Conservation (phyloP, 2,797 vertebrate genomes). For the Hafferia zeledoni region DNA sequence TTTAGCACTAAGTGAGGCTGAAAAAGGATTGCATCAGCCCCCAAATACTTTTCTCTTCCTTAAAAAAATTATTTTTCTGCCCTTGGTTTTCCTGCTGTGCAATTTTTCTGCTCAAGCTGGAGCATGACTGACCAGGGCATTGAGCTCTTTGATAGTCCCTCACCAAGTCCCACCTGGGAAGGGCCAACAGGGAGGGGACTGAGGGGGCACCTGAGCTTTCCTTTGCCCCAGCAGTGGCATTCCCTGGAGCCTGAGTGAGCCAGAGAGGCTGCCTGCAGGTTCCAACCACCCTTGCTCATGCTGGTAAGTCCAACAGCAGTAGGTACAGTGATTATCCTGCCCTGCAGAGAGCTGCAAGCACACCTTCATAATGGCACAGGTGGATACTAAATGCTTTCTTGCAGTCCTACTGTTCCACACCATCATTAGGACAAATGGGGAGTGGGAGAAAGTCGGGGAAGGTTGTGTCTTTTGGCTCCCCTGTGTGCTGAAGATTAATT, state of each 20-base stretch:
- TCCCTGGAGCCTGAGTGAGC: background rate
- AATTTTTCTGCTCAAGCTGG: background rate
- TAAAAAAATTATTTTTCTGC: background rate
- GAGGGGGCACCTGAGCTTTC: background rate
- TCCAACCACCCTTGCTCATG: background rate
- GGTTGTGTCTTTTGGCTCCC: background rate
- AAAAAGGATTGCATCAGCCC: background rate
- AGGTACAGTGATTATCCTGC: background rate
- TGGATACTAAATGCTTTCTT: background rate
- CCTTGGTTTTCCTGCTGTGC: background rate
- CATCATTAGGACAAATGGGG: background rate
- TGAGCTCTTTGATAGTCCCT: background rate
- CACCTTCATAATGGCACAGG: background rate
- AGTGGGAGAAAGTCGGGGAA: background rate
- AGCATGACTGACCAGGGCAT: background rate
- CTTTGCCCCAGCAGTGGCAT: background rate
- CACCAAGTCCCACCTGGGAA: background rate
- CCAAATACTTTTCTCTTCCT: background rate
- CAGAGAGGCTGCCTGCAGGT: background rate
- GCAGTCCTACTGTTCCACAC: background rate
- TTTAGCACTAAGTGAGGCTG: background rate
- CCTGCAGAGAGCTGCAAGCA: background rate
- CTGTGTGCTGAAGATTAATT: slow-evolving; percentile 32
- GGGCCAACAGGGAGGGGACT: background rate
- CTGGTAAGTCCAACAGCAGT: background rate